phyloP scores from a whole-genome alignment of 2,113 vertebrate species.

The Engraulis encrasicolus region DNA sequence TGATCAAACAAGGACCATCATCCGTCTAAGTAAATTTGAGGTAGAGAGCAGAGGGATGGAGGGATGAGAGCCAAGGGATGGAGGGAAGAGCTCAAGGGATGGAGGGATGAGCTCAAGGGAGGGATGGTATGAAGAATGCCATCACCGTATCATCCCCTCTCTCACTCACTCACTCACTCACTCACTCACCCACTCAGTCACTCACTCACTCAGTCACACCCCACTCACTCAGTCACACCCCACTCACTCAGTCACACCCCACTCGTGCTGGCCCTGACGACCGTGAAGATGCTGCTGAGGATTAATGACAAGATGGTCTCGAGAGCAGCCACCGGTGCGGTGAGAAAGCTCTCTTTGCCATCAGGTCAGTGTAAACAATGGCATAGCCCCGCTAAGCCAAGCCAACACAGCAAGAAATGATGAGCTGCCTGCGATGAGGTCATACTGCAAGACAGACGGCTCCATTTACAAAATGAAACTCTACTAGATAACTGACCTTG shows the following conservation, averaged over 20 bases:
- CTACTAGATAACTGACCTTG: background rate
- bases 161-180: too few species aligned
- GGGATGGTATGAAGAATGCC: too few species aligned
- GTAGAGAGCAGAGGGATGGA: background rate
- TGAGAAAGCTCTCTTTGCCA: background rate
- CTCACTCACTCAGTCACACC: too few species aligned
- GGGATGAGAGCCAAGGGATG: too few species aligned
- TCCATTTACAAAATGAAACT: background rate
- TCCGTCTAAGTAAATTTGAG: background rate
- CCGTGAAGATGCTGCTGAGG: background rate
- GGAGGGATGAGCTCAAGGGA: too few species aligned
- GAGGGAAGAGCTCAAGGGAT: too few species aligned
- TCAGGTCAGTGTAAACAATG: background rate
- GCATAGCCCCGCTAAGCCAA: background rate
- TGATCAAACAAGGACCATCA: background rate
- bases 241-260: too few species aligned
- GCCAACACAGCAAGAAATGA: background rate
- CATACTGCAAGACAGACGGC: background rate
- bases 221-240: too few species aligned
- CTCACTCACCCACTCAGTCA: too few species aligned
- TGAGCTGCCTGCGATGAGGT: background rate
- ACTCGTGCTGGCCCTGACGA: background rate
- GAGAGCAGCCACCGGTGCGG: background rate
- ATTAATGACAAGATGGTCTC: conserved; percentile 2
- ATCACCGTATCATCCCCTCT: background rate